These are phyloP conservation scores for Pocillopora grandis DNA, from an alignment of 92 coral and sea anemone genomes.

Conservation along the genomic window DNA sequence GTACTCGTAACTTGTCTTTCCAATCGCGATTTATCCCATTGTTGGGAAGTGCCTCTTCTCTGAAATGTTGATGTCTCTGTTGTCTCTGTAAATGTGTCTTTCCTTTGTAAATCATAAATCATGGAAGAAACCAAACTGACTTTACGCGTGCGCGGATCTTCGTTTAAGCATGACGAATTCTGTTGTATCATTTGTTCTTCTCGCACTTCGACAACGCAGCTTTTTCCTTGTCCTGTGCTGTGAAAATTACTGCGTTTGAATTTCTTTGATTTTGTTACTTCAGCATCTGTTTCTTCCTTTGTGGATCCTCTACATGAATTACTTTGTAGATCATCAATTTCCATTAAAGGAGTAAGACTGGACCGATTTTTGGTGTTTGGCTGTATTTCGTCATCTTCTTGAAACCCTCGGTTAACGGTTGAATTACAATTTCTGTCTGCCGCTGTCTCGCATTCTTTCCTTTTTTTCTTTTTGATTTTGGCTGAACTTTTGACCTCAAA, in stretches of 20 bases:
- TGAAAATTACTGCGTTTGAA: not conserved
- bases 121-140: slow-evolving; percentile 40
- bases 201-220: not conserved
- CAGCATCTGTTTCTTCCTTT: no score
- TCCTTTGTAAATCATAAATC: slow-evolving; percentile 39
- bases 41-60: not conserved
- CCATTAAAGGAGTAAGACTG: slow-evolving; percentile 2
- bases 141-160: not conserved
- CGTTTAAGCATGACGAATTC: not conserved
- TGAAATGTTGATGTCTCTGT: not conserved
- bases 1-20: slow-evolving; percentile 20
- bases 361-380: not conserved
- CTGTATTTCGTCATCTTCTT: slow-evolving; percentile 16
- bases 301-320: no score
- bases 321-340: not conserved
- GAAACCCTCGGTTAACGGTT: slow-evolving; percentile 7
- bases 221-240: not conserved
- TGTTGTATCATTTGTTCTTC: not conserved
- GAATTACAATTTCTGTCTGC: not conserved
- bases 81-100: slow-evolving; percentile 17
- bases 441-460: slow-evolving; percentile 6
- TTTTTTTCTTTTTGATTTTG: slow-evolving; percentile 48
- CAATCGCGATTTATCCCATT: not conserved
- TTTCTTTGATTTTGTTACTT: not conserved
- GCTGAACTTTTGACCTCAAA: slow-evolving; percentile 60